phyloP scores from a whole-genome alignment of 2,797 vertebrate species.

The Acanthurus leucopareius region DNA sequence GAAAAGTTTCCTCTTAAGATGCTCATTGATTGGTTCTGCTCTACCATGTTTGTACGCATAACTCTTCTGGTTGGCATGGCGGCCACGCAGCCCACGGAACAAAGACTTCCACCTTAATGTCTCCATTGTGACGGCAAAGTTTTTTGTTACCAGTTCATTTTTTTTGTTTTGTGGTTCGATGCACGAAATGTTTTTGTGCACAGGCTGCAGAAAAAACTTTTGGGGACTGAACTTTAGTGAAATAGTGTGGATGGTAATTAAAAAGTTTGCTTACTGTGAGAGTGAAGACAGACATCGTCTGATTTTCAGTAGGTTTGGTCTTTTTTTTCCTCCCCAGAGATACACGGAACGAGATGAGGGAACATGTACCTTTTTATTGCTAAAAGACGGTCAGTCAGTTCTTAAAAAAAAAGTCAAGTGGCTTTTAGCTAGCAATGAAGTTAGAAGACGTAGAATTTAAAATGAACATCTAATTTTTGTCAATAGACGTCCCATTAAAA shows the following conservation, averaged over 20 bases:
- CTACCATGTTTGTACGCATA: constrained; percentile 21
- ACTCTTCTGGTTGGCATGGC: constrained; percentile 32
- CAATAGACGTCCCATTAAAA: constrained; percentile 22
- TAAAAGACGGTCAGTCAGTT: constrained; percentile 21
- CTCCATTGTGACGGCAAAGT: constrained; percentile 3
- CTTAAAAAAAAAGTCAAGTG: constrained; percentile 11
- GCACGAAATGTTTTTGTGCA: constrained; percentile 25
- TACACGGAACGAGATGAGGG: background rate
- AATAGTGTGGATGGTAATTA: constrained; percentile 24
- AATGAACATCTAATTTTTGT: constrained; percentile 31
- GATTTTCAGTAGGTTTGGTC: background rate
- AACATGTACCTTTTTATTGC: constrained; percentile 7
- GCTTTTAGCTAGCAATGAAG: constrained; percentile 21
- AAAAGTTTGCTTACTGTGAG: constrained; percentile 36
- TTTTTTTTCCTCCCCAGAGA: background rate
- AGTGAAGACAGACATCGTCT: constrained; percentile 6
- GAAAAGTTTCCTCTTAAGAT: constrained; percentile 38
- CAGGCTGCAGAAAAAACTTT: constrained; percentile 7
- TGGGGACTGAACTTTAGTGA: background rate
- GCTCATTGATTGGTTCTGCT: constrained; percentile 46
- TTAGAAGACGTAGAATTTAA: constrained; percentile 25
- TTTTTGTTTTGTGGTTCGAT: background rate
- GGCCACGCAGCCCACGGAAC: constrained; percentile 12
- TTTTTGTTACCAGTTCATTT: background rate
- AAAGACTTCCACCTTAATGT: constrained; percentile 17